Evolutionary conservation across 1,140 invertebrate species (phyloP).

Genomic region (Reticulitermes speratus): DNA sequence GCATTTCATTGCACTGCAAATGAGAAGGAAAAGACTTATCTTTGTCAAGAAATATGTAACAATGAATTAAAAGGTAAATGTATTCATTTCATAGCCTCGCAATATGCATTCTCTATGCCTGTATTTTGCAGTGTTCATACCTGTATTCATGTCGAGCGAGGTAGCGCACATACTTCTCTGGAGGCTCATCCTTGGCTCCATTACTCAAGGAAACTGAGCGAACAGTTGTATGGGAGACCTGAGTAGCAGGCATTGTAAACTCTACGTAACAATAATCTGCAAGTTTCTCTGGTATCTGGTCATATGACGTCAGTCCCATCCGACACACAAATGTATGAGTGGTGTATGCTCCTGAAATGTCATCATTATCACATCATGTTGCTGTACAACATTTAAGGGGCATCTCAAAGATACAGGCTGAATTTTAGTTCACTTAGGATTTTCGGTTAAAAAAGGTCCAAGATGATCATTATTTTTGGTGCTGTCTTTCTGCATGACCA

Average conservation of each 20-base stretch:
- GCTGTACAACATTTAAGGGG: too few relatives aligned
- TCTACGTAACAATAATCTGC: slow-evolving; percentile 88
- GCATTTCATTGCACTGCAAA: too few relatives aligned
- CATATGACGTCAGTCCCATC: slow-evolving; percentile 93
- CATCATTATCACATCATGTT: background rate
- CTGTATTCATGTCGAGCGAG: slow-evolving; percentile 95
- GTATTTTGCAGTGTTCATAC: slow-evolving; percentile 45
- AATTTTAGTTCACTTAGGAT: too few relatives aligned
- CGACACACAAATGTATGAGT: slow-evolving; percentile 91
- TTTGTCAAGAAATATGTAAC: background rate
- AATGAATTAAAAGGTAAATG: background rate
- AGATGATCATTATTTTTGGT: too few relatives aligned
- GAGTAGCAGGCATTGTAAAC: slow-evolving; percentile 98
- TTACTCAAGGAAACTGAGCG: slow-evolving; percentile 90
- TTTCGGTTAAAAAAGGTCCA: too few relatives aligned
- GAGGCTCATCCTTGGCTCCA: slow-evolving; percentile 87
- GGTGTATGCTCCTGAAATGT: slow-evolving; percentile 86
- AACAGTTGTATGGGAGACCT: slow-evolving; percentile 94
- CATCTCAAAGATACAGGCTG: too few relatives aligned
- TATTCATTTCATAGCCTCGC: background rate
- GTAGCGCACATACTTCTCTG: slow-evolving; percentile 98
- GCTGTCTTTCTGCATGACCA: too few relatives aligned
- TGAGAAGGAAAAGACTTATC: background rate
- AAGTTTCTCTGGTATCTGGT: slow-evolving; percentile 92
- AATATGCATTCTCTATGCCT: background rate